phyloP scores from a whole-genome alignment of 2,113 vertebrate genomes.

The Brachyhypopomus gauderio region DNA sequence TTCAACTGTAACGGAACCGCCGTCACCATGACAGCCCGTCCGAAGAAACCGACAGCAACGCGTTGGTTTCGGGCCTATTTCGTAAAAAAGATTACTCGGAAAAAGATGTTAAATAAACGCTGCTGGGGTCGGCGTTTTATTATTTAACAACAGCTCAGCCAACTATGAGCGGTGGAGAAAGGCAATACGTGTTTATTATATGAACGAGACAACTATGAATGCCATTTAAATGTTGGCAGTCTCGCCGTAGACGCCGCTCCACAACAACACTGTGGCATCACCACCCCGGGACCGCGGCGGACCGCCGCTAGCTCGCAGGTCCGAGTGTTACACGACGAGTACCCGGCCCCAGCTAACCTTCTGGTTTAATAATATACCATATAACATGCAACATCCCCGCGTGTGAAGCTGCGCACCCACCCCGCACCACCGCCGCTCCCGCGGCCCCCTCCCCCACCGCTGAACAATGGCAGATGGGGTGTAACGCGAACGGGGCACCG shows the following conservation, averaged over 20 bases:
- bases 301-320: neutral
- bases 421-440: neutral
- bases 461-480: constrained; percentile 59
- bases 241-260: neutral
- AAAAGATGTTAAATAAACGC: neutral
- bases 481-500: neutral
- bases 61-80: neutral
- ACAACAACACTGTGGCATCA: neutral
- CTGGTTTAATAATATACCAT: neutral
- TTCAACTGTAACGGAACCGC: neutral
- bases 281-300: neutral
- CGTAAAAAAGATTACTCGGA: neutral
- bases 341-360: neutral
- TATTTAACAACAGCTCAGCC: neutral
- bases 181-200: constrained; percentile 5
- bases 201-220: neutral
- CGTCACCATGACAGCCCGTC: neutral
- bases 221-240: neutral
- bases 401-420: neutral
- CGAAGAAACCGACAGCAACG: neutral
- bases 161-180: neutral
- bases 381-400: neutral
- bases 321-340: neutral
- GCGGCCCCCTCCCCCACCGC: constrained; percentile 62
- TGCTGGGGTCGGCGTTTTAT: neutral